Evolutionary conservation across 2,888 invertebrate species (phyloP), one percentile per base, ranked within the genome.

Genomic region (Helicoverpa assulta): DNA sequence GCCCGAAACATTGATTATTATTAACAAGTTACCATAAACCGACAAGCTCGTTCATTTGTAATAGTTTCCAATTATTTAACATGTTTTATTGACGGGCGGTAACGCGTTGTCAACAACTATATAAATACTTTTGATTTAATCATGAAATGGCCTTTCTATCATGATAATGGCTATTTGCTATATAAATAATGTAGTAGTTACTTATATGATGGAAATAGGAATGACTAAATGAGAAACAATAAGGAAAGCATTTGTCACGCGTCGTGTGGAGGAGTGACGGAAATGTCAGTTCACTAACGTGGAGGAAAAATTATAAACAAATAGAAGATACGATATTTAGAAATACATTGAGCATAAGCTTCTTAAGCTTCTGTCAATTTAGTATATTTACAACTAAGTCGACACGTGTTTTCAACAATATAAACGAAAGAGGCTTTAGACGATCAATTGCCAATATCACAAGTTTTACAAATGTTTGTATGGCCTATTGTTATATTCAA

Each of bases 51-150:
- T 72, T 72, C 65, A 70, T 73, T 70, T n/a, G n/a, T 61, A 54
- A 75, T 65, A 50, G 16, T 60, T 43, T 19, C 1, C 53, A 61
- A 57, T 66, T 12, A 54, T 74, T 75, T 66, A 51, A 43, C 50
- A 66, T 60, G 33, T 61, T 70, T 56, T 66, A 77, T 51, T 73
- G 78, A 78, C 50, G 40, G 50, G 37, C 26, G 50, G 59, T 69
- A 57, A 66, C 60, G 37, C 40, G 19, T 51, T 54, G 40, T 51
- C 53, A 21, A 33, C 19, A 14, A 52, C 50, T 59, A 14, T 55
- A 43, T 12, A 54, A 63, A 74, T 50, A 37, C 37, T 57, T 66
- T 57, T 14, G 12, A 29, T 33, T 18, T 16, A 65, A n/a, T 56
- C 54, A 18, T 50, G 12, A 50, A 50, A 29, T 8, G 19, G 2